Base-by-base conservation (phyloP, 2,113 vertebrate genomes). In the Xenotilapia flavipinnis region DNA sequence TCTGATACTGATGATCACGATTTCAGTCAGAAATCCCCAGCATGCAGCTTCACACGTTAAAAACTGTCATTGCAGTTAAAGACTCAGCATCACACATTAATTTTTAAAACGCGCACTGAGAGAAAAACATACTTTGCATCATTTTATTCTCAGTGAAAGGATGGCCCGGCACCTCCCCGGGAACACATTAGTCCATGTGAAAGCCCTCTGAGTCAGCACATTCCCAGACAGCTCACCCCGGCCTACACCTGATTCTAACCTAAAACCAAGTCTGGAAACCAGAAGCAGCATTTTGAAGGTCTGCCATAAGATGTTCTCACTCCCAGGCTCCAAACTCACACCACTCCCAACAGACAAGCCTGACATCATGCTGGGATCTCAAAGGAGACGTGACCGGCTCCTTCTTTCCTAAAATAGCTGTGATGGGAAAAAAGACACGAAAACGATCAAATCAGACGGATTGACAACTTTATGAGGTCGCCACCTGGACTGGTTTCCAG, bases 131-230 rank as follows among this genome's bases (percentile, higher is more conserved):
- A 45, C 5, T 45, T 73, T 3, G 7, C n/a, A 73, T 70, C 65
- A 42, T 42, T 73, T 73, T 26, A 45, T 47, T 26, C 40, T 73
- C 21, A 0, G 23, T 47, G 40, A 0, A 45, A 11, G 21, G 21
- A 73, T 4, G 3, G 0, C 0, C 68, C 9, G 4, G 5, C 40
- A 0, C 1, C 40, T 73, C 68, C 68, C 40, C 6, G 9, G 40
- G 23, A 45, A 70, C 65, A 42, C 21, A 23, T 1, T 5, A 42
- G 65, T 42, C 65, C 21, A 28, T 26, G 68, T 73, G 40, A 73
- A 26, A 73, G 2, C 13, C 4, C 40, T 26, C 14, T 28, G 68
- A 73, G 40, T 47, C 68, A 6, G 68, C 14, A 28, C 68, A 28
- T 47, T 75, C 40, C 40, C 68, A 75, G 40, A 75, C 68, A 47